Evolutionary conservation across 2,888 invertebrate species (phyloP).

Genomic region (Philopedon plagiatum): DNA sequence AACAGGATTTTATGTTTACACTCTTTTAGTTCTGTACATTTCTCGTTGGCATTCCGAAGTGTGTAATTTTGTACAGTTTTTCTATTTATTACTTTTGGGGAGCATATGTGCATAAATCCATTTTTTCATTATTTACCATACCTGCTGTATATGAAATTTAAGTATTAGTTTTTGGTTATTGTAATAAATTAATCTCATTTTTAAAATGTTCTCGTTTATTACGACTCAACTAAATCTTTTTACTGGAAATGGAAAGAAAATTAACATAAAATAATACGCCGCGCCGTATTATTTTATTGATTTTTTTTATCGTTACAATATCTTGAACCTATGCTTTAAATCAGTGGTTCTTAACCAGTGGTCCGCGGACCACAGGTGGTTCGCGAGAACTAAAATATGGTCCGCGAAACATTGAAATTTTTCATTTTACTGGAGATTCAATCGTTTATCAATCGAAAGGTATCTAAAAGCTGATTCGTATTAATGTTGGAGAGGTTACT

Average conservation of each 20-base stretch:
- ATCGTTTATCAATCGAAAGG: no score
- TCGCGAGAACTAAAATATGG: no score
- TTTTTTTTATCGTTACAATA: no score
- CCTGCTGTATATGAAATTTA: not conserved
- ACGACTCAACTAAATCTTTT: not conserved
- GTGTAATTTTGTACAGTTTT: not conserved
- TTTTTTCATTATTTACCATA: not conserved
- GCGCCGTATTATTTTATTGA: no score
- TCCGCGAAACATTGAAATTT: no score
- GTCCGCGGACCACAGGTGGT: no score
- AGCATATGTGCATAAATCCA: not conserved
- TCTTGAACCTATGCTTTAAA: no score
- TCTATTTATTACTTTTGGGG: not conserved
- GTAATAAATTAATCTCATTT: constrained; percentile 14
- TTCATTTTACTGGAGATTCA: no score
- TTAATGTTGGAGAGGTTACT: no score
- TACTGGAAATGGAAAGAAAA: not conserved
- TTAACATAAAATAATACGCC: no score
- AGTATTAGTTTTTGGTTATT: not conserved
- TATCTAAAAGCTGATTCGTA: no score
- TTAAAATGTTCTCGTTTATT: not conserved
- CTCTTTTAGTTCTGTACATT: not conserved
- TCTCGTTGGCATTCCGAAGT: not conserved
- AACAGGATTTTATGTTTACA: not conserved
- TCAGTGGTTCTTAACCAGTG: no score